Conservation (phyloP, 2,888 invertebrate species). For the Leucania comma region DNA sequence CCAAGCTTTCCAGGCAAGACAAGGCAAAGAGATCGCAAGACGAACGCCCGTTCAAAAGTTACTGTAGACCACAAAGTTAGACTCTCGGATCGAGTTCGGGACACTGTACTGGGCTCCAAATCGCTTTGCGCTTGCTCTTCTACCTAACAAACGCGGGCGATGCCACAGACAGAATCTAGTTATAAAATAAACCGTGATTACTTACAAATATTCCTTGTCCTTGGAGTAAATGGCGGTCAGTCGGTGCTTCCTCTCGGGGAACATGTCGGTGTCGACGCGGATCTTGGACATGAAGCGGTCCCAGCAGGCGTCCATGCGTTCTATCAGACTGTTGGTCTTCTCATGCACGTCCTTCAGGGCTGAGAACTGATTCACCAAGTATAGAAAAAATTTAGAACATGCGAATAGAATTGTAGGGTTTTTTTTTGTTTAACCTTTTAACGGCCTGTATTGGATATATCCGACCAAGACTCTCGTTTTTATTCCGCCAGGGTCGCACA, state of each 20-base stretch:
- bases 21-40: no score
- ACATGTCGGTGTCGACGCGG: conserved; percentile 92
- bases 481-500: no score
- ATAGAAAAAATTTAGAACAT: neutral
- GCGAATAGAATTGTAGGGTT: neutral
- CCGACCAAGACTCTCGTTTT: no score
- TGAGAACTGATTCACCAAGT: conserved; percentile 86
- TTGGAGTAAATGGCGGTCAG: conserved; percentile 97
- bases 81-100: no score
- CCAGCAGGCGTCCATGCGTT: conserved; percentile 90
- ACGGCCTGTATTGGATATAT: no score
- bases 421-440: neutral
- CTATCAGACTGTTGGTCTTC: conserved; percentile 91
- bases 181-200: conserved; percentile 59
- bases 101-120: no score
- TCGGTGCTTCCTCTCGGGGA: conserved; percentile 94
- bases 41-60: no score
- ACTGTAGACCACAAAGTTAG: no score
- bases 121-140: no score
- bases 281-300: conserved; percentile 90
- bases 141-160: no score
- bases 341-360: conserved; percentile 92
- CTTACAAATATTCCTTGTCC: conserved; percentile 98
- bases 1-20: no score
- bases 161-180: neutral